These are phyloP conservation scores for Trissolcus brochymenae DNA, from an alignment of 2,888 invertebrate genomes.

Conservation along the genomic window DNA sequence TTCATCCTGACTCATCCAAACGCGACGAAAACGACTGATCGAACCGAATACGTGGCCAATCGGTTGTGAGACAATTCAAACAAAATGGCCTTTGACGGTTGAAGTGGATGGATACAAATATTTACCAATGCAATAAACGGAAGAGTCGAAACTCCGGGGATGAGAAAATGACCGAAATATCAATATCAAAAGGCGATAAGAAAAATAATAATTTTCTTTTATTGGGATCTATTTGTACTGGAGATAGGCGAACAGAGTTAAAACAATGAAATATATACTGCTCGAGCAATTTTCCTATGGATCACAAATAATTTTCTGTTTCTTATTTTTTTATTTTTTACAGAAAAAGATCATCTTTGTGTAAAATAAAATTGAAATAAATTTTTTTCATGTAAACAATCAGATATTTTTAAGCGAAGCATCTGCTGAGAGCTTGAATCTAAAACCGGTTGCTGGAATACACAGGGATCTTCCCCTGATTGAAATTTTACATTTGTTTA, in stretches of 20 bases:
- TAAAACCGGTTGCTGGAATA: conserved; percentile 34
- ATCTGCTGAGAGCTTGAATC: conserved; percentile 29
- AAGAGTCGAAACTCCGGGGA: conserved; percentile 23
- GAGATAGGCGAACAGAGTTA: not conserved
- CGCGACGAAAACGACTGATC: conserved; percentile 8
- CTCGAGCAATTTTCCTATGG: too few relatives aligned
- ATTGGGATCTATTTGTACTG: not conserved
- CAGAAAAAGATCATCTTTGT: not conserved
- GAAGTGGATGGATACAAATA: conserved; percentile 25
- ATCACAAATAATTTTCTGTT: not conserved
- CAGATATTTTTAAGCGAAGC: conserved; percentile 9
- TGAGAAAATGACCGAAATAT: conserved; percentile 18
- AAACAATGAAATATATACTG: too few relatives aligned
- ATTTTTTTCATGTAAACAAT: not conserved
- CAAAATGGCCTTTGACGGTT: conserved; percentile 25
- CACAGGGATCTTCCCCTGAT: conserved; percentile 34
- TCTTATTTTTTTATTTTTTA: not conserved
- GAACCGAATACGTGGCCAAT: conserved; percentile 28
- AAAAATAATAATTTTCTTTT: conserved; percentile 6
- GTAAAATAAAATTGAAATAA: not conserved
- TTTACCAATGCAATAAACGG: conserved; percentile 36
- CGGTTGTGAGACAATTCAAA: conserved; percentile 18
- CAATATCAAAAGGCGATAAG: conserved; percentile 11
- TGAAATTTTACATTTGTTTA: conserved; percentile 53
- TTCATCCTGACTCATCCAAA: conserved; percentile 38